Conservation (phyloP, 1,140 invertebrate species). For the Oedothorax gibbosus region DNA sequence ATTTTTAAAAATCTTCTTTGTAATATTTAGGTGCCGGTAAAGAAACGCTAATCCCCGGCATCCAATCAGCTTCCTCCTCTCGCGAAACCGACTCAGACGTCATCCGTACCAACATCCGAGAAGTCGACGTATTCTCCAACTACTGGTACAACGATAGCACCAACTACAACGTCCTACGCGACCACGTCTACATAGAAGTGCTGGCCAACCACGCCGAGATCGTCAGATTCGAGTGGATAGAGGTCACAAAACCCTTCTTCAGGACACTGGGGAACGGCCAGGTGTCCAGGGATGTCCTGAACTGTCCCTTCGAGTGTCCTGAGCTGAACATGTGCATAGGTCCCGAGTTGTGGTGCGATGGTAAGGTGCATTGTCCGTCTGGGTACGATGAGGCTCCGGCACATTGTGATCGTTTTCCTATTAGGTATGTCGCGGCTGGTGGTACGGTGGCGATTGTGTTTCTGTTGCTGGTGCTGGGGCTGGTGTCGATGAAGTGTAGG, state of each 20-base stretch:
- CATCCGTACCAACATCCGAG: not conserved
- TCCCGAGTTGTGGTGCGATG: conserved; percentile 89
- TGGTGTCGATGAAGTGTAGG: conserved; percentile 39
- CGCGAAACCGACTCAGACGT: not conserved
- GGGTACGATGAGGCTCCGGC: conserved; percentile 86
- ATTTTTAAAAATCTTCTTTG: too few species aligned
- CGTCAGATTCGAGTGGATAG: conserved; percentile 85
- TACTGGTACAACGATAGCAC: conserved; percentile 62
- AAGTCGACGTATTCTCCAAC: conserved; percentile 62
- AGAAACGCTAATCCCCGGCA: conserved; percentile 35
- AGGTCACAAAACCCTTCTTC: conserved; percentile 75
- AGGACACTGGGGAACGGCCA: conserved; percentile 67
- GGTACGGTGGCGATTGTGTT: conserved; percentile 36
- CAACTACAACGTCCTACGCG: conserved; percentile 24
- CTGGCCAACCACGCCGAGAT: conserved; percentile 79
- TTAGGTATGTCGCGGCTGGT: conserved; percentile 59
- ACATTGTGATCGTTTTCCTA: conserved; percentile 69
- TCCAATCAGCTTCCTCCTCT: conserved; percentile 25
- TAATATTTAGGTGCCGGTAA: not conserved
- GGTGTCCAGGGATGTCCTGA: conserved; percentile 68
- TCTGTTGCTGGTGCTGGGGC: conserved; percentile 25
- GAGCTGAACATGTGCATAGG: conserved; percentile 90
- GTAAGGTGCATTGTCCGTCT: conserved; percentile 84
- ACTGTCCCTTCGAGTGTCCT: conserved; percentile 84
- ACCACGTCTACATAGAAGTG: conserved; percentile 76